Conservation (phyloP, 1,140 invertebrate genomes). For the Leptinotarsa defecta region DNA sequence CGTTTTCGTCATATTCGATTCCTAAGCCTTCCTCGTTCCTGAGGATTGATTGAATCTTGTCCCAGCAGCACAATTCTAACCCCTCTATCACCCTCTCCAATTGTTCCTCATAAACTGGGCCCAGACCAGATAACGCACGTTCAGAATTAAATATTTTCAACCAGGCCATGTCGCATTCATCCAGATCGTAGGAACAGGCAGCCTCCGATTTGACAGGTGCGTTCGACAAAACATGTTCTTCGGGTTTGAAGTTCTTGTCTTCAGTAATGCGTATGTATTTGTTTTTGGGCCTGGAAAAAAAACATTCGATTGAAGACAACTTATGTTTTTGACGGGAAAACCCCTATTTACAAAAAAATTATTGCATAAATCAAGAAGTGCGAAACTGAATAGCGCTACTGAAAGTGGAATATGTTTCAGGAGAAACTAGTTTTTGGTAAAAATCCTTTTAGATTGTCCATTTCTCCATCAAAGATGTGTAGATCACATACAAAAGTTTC, state of each 20-base stretch:
- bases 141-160: conserved; percentile 85
- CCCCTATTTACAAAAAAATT: too few species aligned
- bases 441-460: not conserved
- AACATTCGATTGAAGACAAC: not conserved
- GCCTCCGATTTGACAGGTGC: conserved; percentile 86
- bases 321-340: too few species aligned
- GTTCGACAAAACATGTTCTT: conserved; percentile 84
- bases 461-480: not conserved
- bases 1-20: conserved; percentile 97
- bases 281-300: conserved; percentile 78
- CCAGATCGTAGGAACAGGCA: conserved; percentile 92
- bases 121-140: conserved; percentile 75
- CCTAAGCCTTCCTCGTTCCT: conserved; percentile 91
- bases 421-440: too few species aligned
- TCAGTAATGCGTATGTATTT: conserved; percentile 88
- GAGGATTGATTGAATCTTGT: conserved; percentile 91
- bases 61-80: conserved; percentile 89
- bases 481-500: too few species aligned
- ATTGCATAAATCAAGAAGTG: too few species aligned
- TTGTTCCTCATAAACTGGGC: conserved; percentile 79
- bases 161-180: conserved; percentile 92
- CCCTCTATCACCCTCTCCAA: conserved; percentile 92
- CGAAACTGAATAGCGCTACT: too few species aligned
- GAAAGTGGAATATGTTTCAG: too few species aligned
- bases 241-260: conserved; percentile 83